Base-by-base conservation (phyloP, 2,888 invertebrate species). In the Parnassius mnemosyne region DNA sequence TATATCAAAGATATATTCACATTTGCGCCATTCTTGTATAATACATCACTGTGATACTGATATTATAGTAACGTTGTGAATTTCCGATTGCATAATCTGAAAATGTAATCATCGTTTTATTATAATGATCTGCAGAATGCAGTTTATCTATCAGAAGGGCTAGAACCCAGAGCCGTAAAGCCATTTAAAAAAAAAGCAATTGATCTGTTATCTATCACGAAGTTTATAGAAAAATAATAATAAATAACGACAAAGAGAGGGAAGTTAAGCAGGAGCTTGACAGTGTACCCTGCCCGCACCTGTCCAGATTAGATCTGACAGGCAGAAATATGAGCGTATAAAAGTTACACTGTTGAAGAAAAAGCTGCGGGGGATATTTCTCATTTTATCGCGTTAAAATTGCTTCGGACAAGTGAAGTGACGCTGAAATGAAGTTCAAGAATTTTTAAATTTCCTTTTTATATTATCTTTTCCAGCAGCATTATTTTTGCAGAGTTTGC, bases 261-360 rank as follows among this genome's bases (percentile, higher is more conserved):
- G 49, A 9, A 49, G 9, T n/a, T 13, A 13, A 9, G 13, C 2
- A 12, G 13, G 13, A 49, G 49, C 13, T n/a, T 9, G 49, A 12
- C 34, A 13, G 46, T 12, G 16, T 47, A 16, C 10, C 16, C 7
- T 44, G 43, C 16, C 13, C 13, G 11, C 11, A 41, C 41, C 25
- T 13, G 47, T 10, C 13, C 2, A 49, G 49, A 49, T 49, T 49
- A 49, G 9, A 49, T 49, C 49, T 49, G 49, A 49, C 49, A 13
- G 49, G 13, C 49, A 49, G 49, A 49, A 49, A 49, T 49, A 49
- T 49, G 49, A 49, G 9, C 49, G 49, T 49, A 13, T 13, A 49
- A 49, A 49, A 49, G 49, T 49, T n/a, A 49, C 49, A 49, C 13
- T 41, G 16, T 13, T 47, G 12, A 47, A 43, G 10, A 11, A 49